Percentiles rank a stretch among this genome's conserved stretches.
phyloP scores from a whole-genome alignment of 1,140 invertebrate genomes.

The Spodoptera litura region DNA sequence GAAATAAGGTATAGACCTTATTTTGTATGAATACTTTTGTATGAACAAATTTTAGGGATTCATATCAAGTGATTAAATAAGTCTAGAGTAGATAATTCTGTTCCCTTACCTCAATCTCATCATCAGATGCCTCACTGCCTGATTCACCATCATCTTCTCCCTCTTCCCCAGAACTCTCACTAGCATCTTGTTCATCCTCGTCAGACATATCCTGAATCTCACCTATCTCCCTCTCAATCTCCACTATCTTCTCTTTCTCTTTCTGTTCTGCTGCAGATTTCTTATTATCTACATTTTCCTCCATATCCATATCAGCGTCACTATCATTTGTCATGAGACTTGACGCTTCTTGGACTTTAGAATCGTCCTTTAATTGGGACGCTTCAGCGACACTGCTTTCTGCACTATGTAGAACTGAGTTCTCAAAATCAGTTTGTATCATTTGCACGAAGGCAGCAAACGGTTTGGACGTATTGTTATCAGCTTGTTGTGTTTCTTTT shows the following conservation, averaged over 20 bases:
- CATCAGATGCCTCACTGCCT: not conserved
- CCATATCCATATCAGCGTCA: constrained; percentile 64
- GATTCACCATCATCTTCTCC: constrained; percentile 54
- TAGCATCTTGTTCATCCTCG: constrained; percentile 37
- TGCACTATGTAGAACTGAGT: constrained; percentile 47
- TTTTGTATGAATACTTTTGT: too few relatives aligned
- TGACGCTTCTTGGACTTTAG: constrained; percentile 58
- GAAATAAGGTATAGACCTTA: too few relatives aligned
- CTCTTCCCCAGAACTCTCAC: constrained; percentile 24
- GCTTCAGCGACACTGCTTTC: constrained; percentile 52
- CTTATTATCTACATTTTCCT: constrained; percentile 59
- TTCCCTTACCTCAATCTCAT: constrained; percentile 50
- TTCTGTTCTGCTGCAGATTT: constrained; percentile 65
- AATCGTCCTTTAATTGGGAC: constrained; percentile 51
- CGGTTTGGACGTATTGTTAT: constrained; percentile 31
- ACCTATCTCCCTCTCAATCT: constrained; percentile 77
- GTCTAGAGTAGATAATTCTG: not conserved
- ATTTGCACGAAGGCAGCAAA: constrained; percentile 30
- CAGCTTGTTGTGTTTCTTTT: constrained; percentile 20
- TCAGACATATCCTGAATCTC: constrained; percentile 69
- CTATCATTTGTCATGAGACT: constrained; percentile 79
- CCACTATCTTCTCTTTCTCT: constrained; percentile 77
- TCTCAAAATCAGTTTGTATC: constrained; percentile 40
- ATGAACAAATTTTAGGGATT: too few relatives aligned
- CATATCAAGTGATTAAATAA: too few relatives aligned